These are phyloP conservation scores for Lepus americanus DNA, from an alignment of 2,113 vertebrate genomes.

Conservation along the genomic window DNA sequence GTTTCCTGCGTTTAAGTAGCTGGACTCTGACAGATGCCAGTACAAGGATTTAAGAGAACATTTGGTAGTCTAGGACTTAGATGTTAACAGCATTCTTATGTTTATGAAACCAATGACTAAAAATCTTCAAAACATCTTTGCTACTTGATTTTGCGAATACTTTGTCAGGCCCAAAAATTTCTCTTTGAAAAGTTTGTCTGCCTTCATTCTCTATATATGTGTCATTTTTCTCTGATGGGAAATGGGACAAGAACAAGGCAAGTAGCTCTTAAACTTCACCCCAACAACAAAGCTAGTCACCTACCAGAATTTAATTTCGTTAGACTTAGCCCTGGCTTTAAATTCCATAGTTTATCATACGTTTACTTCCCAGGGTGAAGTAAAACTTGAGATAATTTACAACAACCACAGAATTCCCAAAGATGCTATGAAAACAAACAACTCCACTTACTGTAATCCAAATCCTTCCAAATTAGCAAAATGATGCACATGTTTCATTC, in stretches of 20 bases:
- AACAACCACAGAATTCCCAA: not conserved
- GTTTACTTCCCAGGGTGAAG: not conserved
- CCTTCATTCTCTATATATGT: not conserved
- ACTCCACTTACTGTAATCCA: not conserved
- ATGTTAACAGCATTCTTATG: not conserved
- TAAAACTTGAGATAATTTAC: constrained; percentile 29
- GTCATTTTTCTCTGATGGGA: not conserved
- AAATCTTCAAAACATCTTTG: constrained; percentile 26
- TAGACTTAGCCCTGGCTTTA: not conserved
- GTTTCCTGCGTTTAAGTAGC: constrained; percentile 32
- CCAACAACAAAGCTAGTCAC: not conserved
- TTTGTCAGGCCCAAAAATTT: not conserved
- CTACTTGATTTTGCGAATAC: constrained; percentile 56
- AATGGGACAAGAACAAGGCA: not conserved
- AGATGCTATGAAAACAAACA: not conserved
- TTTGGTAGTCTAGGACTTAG: not conserved
- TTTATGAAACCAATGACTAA: constrained; percentile 41
- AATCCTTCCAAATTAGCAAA: not conserved
- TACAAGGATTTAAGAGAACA: not conserved
- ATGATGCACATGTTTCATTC: not conserved
- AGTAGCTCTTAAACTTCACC: not conserved
- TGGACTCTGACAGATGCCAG: constrained; percentile 1
- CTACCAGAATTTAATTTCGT: constrained; percentile 2
- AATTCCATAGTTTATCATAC: not conserved
- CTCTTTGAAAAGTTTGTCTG: constrained; percentile 36